Conservation (phyloP, 2,797 vertebrate genomes). For the Phrynocephalus forsythii region DNA sequence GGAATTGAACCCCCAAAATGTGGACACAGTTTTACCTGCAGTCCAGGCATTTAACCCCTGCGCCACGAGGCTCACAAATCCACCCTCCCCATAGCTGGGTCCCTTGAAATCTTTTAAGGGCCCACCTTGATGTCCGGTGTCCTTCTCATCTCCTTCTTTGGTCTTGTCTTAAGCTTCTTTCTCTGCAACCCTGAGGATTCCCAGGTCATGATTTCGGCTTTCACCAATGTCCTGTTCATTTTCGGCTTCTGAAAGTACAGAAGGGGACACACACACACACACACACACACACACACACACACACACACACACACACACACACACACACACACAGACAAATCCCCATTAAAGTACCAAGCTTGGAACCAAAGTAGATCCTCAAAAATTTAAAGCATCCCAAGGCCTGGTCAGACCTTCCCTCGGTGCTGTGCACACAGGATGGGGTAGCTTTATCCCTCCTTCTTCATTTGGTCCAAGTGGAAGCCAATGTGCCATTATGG, state of each 20-base stretch:
- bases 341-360: neutral
- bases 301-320: too few species aligned
- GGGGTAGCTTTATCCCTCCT: neutral
- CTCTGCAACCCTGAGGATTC: neutral
- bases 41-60: too few species aligned
- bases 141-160: neutral
- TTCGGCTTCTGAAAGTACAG: neutral
- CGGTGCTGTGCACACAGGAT: neutral
- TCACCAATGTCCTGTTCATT: neutral
- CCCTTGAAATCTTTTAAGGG: neutral
- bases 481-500: neutral
- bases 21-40: too few species aligned
- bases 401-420: neutral
- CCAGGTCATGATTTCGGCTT: neutral
- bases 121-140: neutral
- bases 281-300: too few species aligned
- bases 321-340: too few species aligned
- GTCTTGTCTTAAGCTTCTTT: constrained; percentile 2
- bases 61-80: too few species aligned
- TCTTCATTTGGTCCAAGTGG: neutral
- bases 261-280: neutral
- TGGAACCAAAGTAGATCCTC: neutral
- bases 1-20: too few species aligned
- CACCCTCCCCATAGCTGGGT: too few species aligned
- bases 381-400: neutral